Evolutionary conservation across 2,888 invertebrate species (phyloP).

Genomic region (Sialis fuliginosa): DNA sequence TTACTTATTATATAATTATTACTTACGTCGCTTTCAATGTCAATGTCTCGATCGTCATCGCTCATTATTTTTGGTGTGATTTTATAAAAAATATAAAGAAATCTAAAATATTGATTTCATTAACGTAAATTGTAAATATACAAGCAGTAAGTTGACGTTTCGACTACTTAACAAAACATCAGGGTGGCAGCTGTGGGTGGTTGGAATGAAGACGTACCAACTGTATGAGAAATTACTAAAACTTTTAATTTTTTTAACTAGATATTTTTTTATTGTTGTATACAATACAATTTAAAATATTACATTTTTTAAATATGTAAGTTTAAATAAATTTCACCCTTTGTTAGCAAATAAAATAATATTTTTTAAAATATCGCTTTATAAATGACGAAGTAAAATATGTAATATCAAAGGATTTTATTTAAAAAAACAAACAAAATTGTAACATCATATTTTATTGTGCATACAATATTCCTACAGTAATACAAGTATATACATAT

Average conservation of each 20-base stretch:
- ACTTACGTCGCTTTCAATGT: conserved; percentile 90
- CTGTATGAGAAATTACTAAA: too few relatives aligned
- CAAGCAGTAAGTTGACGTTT: not conserved
- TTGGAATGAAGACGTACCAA: too few relatives aligned
- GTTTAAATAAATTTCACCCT: too few relatives aligned
- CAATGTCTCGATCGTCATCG: conserved; percentile 88
- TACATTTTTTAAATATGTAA: too few relatives aligned
- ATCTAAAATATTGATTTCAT: not conserved
- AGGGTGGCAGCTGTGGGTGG: not conserved
- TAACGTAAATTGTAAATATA: not conserved
- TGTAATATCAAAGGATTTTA: too few relatives aligned
- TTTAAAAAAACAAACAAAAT: too few relatives aligned
- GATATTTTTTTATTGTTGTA: too few relatives aligned
- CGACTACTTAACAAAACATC: not conserved
- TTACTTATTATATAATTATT: conserved; percentile 9
- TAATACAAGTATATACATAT: conserved; percentile 32
- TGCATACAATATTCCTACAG: conserved; percentile 22
- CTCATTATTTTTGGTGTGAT: conserved; percentile 42
- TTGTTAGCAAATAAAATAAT: too few relatives aligned
- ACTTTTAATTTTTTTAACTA: too few relatives aligned
- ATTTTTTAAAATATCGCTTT: too few relatives aligned
- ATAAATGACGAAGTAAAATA: too few relatives aligned
- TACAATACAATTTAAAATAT: too few relatives aligned
- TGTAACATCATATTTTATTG: conserved; percentile 25
- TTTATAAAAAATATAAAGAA: not conserved